Evolutionary conservation across 1,140 invertebrate genomes (phyloP), one percentile per base, ranked within the genome.

Genomic region (Pogonus chalceus): DNA sequence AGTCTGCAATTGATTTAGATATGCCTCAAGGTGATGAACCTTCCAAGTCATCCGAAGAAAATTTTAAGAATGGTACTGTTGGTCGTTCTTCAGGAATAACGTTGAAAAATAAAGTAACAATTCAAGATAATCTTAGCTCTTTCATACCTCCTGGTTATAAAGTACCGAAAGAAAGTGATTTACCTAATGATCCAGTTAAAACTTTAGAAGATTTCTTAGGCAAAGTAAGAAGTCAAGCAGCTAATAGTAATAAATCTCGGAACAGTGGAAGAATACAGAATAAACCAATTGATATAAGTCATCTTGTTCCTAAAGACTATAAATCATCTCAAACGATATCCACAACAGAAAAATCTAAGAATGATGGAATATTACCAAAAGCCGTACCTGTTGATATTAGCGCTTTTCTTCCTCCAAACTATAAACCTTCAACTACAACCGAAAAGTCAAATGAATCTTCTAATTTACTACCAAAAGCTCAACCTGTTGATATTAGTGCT

Each of bases 141-240:
- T 74, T 83, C 14, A 66, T 88, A 35, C 86, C 85, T 18, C 79
- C 82, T 57, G 84, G 80, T 59, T 83, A 78, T 62, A 81, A 76
- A 51, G 69, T 70, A 7, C 69, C 76, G 39, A 73, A 75, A 58
- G 64, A 71, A 55, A 60, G 68, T 43, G 37, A 43, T 43, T 43
- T 43, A 18, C 37, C 37, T 10, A 43, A 43, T 12, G 56, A 61
- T 9, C 2, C 51, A 16, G 69, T 70, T 0, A 68, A 72, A 51
- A 72, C 50, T 22, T 48, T 62, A 10, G 55, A 57, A 48, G 49
- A 57, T 23, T 48, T 62, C 12, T 51, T 63, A n/a, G 55, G 51
- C 4, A 56, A 53, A 39, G 26, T 31, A 7, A 31, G 14, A 31
- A 31, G 26, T 22, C 4, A 22, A 47, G 52, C 58, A 7, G 43